Evolutionary conservation across 1,140 invertebrate genomes (phyloP).

Genomic region (Leptinotarsa defecta): DNA sequence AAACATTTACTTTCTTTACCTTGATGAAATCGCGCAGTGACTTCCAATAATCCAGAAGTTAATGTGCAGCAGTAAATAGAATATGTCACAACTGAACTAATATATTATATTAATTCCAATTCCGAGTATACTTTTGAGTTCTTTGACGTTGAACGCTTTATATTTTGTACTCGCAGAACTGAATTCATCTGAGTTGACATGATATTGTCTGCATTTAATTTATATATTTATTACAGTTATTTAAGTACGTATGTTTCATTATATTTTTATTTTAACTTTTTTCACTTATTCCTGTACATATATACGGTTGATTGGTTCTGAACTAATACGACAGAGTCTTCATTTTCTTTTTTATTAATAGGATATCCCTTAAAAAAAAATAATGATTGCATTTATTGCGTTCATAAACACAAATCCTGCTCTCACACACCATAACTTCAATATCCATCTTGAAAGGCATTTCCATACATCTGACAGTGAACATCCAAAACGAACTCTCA

Average conservation of each 20-base stretch:
- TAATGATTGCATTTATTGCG: too few relatives aligned
- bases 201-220: not conserved
- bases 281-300: too few relatives aligned
- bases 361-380: too few relatives aligned
- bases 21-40: not conserved
- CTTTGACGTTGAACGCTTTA: not conserved
- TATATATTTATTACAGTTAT: not conserved
- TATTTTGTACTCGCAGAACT: not conserved
- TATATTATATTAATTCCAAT: not conserved
- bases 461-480: too few relatives aligned
- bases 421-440: too few relatives aligned
- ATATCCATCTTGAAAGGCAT: too few relatives aligned
- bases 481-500: too few relatives aligned
- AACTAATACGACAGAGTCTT: too few relatives aligned
- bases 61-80: not conserved
- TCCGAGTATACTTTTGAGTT: not conserved
- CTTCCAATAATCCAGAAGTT: constrained; percentile 2
- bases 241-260: not conserved
- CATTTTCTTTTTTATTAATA: too few relatives aligned
- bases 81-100: not conserved
- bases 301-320: too few relatives aligned
- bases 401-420: too few relatives aligned
- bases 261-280: not conserved
- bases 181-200: not conserved
- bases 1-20: not conserved